These are phyloP conservation scores for Parnassius glacialis DNA, from an alignment of 2,888 invertebrate genomes.

Conservation along the genomic window DNA sequence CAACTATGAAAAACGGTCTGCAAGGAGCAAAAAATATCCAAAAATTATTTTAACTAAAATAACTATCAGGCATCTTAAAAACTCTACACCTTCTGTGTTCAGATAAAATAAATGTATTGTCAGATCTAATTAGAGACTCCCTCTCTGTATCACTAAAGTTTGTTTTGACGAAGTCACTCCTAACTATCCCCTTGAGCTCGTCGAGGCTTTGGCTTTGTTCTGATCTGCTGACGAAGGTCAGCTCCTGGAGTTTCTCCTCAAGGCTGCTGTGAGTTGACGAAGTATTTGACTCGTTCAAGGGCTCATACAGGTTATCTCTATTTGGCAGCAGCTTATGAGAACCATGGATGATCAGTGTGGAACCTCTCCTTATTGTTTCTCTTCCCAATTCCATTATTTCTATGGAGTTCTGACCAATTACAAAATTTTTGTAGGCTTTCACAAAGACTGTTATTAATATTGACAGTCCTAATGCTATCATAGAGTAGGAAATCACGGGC, in stretches of 20 bases:
- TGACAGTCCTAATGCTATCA: conserved; percentile 85
- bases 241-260: conserved; percentile 45
- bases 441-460: conserved; percentile 85
- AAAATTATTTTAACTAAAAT: conserved; percentile 28
- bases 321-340: conserved; percentile 81
- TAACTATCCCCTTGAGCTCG: conserved; percentile 50
- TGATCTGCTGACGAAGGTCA: conserved; percentile 44
- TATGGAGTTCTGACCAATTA: conserved; percentile 84
- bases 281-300: conserved; percentile 38
- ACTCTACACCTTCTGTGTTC: conserved; percentile 57
- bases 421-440: conserved; percentile 87
- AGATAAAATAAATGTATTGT: conserved; percentile 66
- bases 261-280: conserved; percentile 25
- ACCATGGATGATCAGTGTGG: conserved; percentile 80
- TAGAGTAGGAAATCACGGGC: conserved; percentile 86
- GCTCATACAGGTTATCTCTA: conserved; percentile 78
- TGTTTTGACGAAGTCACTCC: conserved; percentile 56
- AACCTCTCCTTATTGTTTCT: conserved; percentile 85
- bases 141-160: conserved; percentile 56
- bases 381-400: conserved; percentile 90
- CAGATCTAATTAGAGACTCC: conserved; percentile 62
- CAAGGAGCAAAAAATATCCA: background rate
- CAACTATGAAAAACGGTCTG: conserved; percentile 2
- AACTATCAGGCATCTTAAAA: conserved; percentile 44
- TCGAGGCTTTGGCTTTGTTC: conserved; percentile 53